These are phyloP conservation scores for Theristus sp. DNA, from an alignment of 2,888 invertebrate species.

Conservation along the genomic window DNA sequence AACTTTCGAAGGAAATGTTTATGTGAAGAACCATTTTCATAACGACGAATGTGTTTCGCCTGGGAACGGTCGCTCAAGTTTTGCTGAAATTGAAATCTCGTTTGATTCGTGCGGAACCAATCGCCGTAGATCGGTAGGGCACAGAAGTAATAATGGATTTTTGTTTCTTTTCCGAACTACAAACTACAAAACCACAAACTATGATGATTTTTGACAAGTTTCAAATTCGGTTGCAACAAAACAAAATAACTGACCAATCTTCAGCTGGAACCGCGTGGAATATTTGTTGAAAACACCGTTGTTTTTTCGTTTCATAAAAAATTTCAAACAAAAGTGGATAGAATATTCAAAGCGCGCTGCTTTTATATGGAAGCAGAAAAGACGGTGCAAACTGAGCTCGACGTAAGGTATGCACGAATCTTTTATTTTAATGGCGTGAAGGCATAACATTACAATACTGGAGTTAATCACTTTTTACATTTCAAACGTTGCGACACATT, in stretches of 20 bases:
- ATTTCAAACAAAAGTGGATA: background rate
- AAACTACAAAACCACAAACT: too few species aligned
- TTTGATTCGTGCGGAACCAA: background rate
- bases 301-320: background rate
- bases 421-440: too few species aligned
- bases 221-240: background rate
- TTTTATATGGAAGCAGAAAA: slow-evolving; percentile 1
- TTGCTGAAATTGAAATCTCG: background rate
- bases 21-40: background rate
- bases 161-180: too few species aligned
- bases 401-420: too few species aligned
- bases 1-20: background rate
- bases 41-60: background rate
- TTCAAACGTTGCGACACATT: too few species aligned
- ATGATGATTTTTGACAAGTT: background rate
- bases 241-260: background rate
- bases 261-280: background rate
- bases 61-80: background rate
- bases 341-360: background rate
- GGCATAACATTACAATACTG: too few species aligned
- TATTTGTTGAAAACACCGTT: background rate
- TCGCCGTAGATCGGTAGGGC: background rate
- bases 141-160: too few species aligned
- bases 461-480: too few species aligned
- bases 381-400: too few species aligned